Evolutionary conservation across 2,797 vertebrate species (phyloP).

Genomic region (Phaenicophaeus curvirostris): DNA sequence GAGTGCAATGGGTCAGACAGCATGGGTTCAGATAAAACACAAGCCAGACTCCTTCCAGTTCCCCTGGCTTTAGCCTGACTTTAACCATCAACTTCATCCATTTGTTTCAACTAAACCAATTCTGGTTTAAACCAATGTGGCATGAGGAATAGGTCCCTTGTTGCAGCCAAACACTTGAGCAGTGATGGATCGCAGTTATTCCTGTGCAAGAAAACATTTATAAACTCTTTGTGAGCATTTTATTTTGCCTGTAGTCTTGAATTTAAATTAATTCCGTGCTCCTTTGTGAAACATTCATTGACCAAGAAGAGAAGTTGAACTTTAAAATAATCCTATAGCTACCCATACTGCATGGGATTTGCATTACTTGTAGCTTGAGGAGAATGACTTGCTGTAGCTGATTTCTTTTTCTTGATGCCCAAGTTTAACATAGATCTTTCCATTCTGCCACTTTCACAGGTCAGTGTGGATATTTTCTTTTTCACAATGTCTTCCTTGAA

Average conservation of each 20-base stretch:
- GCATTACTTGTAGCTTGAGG: neutral
- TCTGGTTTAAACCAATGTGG: neutral
- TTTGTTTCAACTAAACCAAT: slow-evolving; percentile 3
- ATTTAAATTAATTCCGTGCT: slow-evolving; percentile 28
- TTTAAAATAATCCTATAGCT: neutral
- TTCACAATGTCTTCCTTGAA: slow-evolving; percentile 11
- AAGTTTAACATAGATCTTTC: neutral
- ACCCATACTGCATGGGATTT: neutral
- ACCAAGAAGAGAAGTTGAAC: neutral
- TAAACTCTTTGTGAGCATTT: slow-evolving; percentile 5
- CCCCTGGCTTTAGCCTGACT: neutral
- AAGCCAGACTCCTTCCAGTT: neutral
- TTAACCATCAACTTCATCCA: neutral
- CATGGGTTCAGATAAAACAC: neutral
- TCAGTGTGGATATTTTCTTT: neutral
- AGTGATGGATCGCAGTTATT: slow-evolving; percentile 9
- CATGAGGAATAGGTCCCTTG: slow-evolving; percentile 1
- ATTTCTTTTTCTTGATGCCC: neutral
- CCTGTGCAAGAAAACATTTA: slow-evolving; percentile 29
- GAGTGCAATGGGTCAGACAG: neutral
- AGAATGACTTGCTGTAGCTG: neutral
- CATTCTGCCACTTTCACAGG: neutral
- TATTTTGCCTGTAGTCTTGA: slow-evolving; percentile 11
- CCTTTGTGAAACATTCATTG: neutral
- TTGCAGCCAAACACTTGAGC: neutral